phyloP scores from a whole-genome alignment of 2,888 invertebrate genomes.

The Mesochorus sp. region DNA sequence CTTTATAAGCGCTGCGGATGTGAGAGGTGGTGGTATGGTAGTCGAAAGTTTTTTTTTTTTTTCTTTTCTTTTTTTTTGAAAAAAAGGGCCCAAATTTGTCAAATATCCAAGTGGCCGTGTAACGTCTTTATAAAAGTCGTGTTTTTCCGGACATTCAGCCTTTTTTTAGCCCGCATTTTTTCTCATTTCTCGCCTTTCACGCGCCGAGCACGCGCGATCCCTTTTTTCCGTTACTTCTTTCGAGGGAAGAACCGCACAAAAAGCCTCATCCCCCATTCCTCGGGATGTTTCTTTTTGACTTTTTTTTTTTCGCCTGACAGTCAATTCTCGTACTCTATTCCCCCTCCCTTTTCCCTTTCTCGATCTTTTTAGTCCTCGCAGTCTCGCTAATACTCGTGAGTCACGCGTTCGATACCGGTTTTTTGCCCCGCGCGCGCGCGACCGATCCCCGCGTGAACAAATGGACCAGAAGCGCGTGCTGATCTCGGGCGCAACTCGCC shows the following conservation, averaged over 20 bases:
- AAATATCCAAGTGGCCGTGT: slow-evolving; percentile 71
- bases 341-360: slow-evolving; percentile 1
- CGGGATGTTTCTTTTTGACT: not conserved
- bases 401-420: slow-evolving; percentile 60
- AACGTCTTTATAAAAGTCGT: slow-evolving; percentile 73
- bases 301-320: slow-evolving; percentile 4
- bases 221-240: slow-evolving; percentile 50
- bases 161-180: slow-evolving; percentile 10
- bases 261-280: not conserved
- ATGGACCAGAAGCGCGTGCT: slow-evolving; percentile 50
- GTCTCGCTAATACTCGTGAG: slow-evolving; percentile 44
- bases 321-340: slow-evolving; percentile 43
- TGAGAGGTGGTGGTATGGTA: slow-evolving; percentile 6
- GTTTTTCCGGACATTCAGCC: slow-evolving; percentile 40
- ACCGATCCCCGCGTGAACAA: slow-evolving; percentile 20
- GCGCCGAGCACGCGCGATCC: slow-evolving; percentile 43
- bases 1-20: slow-evolving; percentile 24
- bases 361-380: slow-evolving; percentile 23
- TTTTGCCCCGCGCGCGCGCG: slow-evolving; percentile 3
- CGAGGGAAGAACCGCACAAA: slow-evolving; percentile 14
- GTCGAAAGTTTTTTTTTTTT: too few species aligned
- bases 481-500: slow-evolving; percentile 49
- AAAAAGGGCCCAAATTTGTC: slow-evolving; percentile 76
- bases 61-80: too few species aligned
- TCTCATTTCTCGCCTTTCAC: not conserved